phyloP scores from a whole-genome alignment of 2,888 invertebrate genomes.

The Euclidia mi region DNA sequence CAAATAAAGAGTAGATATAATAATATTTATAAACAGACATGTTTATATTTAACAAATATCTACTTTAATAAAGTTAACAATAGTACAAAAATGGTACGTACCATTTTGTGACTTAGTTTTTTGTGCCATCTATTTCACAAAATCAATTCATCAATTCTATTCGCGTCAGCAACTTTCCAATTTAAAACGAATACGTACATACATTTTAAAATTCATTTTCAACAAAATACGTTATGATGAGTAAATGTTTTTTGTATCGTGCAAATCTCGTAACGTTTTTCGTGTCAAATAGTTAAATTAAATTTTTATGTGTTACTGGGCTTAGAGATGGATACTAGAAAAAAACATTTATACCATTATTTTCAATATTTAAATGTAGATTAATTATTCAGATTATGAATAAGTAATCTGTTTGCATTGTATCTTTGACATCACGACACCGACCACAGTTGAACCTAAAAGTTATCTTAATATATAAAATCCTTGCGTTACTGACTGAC shows the following conservation, averaged over 20 bases:
- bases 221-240: constrained; percentile 13
- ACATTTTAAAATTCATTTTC: constrained; percentile 8
- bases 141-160: constrained; percentile 22
- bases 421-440: too few species aligned
- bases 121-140: constrained; percentile 6
- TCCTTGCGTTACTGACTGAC: too few species aligned
- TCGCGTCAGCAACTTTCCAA: constrained; percentile 8
- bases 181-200: constrained; percentile 28
- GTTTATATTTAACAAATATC: too few species aligned
- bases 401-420: too few species aligned
- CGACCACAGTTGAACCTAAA: too few species aligned
- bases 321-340: neutral
- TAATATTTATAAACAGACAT: too few species aligned
- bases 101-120: neutral
- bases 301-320: constrained; percentile 38
- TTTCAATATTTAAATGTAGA: too few species aligned
- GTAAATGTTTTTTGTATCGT: constrained; percentile 32
- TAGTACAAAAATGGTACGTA: too few species aligned
- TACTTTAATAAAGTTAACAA: too few species aligned
- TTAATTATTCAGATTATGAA: too few species aligned
- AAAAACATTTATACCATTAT: neutral
- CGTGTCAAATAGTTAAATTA: constrained; percentile 25
- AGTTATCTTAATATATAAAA: too few species aligned
- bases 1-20: too few species aligned
- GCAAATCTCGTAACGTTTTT: constrained; percentile 22